Evolutionary conservation across 2,888 invertebrate genomes (phyloP), one percentile per base, ranked within the genome.

Genomic region (Operophtera brumata): DNA sequence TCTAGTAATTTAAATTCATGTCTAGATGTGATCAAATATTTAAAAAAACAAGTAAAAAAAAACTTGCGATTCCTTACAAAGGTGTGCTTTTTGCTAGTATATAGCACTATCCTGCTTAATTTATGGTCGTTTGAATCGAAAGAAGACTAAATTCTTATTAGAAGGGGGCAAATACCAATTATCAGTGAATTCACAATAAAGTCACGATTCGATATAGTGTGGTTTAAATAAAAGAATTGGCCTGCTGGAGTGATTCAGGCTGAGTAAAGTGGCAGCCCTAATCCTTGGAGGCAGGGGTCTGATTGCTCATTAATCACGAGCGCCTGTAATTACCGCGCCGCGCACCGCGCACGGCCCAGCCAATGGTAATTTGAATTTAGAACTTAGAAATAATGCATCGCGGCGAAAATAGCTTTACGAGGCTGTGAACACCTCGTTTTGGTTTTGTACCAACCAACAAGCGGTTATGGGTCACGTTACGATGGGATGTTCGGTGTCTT

Each of bases 291-390:
- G 71, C 73, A 75, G 74, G 77, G 80, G 78, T 74, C 80, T 82
- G 83, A 84, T 83, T 78, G 82, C 83, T 86, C 88, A 86, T 88
- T 89, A 88, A 87, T 88, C 89, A 88, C 82, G 70, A 69, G 71
- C 78, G 77, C 75, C 77, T 78, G 82, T 86, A 85, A 87, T 86
- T 84, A 84, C 86, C 75, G 71, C 78, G 77, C 80, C 79, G 77
- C 79, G 78, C 78, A 77, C 80, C 79, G 77, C 79, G 78, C 78
- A 71, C 70, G 67, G 67, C 75, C 51, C 54, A 49, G 63, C 61
- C 67, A 62, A 69, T 65, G 66, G 70, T 84, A 84, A 86, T 86
- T 85, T 82, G 75, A 82, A 84, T 87, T 84, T 78, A 77, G 80
- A 75, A 71, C 76, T 80, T 80, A 77, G 81, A 75, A 78, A 79